Percentiles rank a stretch among this genome's conserved stretches.
phyloP scores from a whole-genome alignment of 1,140 invertebrate species.

The Geopemphigus sp. region DNA sequence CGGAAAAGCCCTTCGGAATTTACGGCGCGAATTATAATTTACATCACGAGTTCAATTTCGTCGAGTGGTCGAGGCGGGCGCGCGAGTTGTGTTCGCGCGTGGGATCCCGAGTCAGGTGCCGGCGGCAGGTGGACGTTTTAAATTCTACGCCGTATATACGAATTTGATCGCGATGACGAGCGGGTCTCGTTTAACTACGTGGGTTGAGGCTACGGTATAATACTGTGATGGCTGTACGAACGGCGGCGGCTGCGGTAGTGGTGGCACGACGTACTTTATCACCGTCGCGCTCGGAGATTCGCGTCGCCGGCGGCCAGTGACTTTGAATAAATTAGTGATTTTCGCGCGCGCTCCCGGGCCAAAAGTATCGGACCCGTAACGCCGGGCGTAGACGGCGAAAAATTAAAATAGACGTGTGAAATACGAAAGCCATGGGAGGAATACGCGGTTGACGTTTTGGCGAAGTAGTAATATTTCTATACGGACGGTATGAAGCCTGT shows the following conservation, averaged over 20 bases:
- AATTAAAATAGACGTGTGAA: too few species aligned
- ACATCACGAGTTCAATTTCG: not conserved
- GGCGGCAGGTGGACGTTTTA: not conserved
- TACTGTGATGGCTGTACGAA: not conserved
- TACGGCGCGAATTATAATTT: constrained; percentile 14
- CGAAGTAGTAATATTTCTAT: too few species aligned
- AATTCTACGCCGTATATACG: not conserved
- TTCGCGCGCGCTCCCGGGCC: not conserved
- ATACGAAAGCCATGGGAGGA: too few species aligned
- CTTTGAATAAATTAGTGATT: constrained; percentile 44
- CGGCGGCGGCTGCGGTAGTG: too few species aligned
- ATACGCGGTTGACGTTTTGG: too few species aligned
- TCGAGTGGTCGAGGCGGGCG: too few species aligned
- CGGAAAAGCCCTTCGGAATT: not conserved
- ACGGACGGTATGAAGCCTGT: constrained; percentile 22
- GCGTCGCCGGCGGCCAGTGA: not conserved
- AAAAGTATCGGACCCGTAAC: not conserved
- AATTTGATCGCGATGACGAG: not conserved
- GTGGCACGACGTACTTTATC: not conserved
- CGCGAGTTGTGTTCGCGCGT: not conserved
- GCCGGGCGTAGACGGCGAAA: not conserved
- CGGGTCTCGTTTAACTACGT: not conserved
- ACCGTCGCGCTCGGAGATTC: not conserved
- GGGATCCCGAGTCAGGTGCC: constrained; percentile 6
- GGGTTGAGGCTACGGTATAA: too few species aligned